A percentile compares a stretch with the other conserved stretches of the same genome.
Evolutionary conservation across 2,113 vertebrate species (phyloP).

Genomic region (Porphyrio hochstetteri): DNA sequence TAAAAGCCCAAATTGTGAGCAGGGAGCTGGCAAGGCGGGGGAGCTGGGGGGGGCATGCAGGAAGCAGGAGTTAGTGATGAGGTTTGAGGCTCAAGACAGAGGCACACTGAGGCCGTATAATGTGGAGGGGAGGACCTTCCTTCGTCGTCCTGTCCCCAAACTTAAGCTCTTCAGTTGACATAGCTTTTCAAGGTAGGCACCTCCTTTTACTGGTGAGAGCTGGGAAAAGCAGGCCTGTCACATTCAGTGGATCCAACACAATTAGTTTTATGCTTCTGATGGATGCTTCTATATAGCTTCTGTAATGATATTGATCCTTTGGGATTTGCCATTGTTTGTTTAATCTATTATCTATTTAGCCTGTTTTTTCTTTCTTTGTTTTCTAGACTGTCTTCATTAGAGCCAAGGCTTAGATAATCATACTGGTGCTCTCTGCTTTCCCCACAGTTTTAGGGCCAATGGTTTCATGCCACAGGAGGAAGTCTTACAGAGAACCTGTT

Average conservation of each 20-base stretch:
- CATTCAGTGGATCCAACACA: background rate
- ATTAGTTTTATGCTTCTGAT: background rate
- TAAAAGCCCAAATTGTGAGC: background rate
- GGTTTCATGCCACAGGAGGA: background rate
- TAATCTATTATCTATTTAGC: background rate
- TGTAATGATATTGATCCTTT: background rate
- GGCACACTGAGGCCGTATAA: background rate
- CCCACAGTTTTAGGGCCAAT: background rate
- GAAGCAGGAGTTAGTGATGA: background rate
- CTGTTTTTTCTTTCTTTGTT: background rate
- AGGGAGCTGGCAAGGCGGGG: rapidly evolving
- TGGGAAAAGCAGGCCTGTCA: background rate
- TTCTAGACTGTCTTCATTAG: background rate
- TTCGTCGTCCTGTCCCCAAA: background rate
- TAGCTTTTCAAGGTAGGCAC: background rate
- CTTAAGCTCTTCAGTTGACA: background rate
- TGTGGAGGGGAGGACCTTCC: background rate
- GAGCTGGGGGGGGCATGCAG: background rate
- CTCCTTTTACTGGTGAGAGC: background rate
- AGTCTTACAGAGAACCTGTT: background rate
- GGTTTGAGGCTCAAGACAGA: background rate
- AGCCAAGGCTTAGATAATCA: background rate
- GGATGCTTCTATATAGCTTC: background rate
- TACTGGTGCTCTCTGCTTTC: background rate
- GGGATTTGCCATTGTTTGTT: background rate